Base-by-base conservation (phyloP, 92 coral and sea anemone species). In the Virgularia gustaviana region DNA sequence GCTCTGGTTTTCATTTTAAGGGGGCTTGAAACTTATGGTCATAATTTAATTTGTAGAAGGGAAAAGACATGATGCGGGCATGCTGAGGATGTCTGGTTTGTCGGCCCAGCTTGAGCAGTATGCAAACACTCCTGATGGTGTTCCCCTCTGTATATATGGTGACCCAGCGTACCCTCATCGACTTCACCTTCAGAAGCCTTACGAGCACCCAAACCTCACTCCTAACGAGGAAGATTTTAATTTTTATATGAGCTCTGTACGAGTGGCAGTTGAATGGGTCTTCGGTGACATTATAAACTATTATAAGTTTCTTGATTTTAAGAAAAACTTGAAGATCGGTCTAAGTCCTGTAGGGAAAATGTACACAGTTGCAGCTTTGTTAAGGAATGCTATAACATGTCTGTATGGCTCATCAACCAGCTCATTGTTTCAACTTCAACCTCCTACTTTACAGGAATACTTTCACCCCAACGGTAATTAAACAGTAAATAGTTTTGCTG, bases 261-360 rank as follows among this genome's bases (percentile, higher is more conserved):
- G 62, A 20, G 62, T 56, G 62, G 62, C 62, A 2, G 62, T 56
- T 16, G 62, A 56, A 1, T 56, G 62, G 62, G 51, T 54, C 30
- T 54, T 54, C 4, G 60, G 60, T 24, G 60, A 54, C 30, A 54
- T 54, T 4, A n/a, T 54, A 13, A 43, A 43, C 20, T 43, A 43
- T 4, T 43, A 13, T 43, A 43, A 43, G 5, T 43, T 43, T 22
- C 13, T 43, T 16, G 51, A 43, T 43, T 43, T 43, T 43, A 43
- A 43, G 20, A 43, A 43, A 43, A 43, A 18, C 15, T 54, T 54
- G 15, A 54, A 54, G 15, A 54, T 54, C 30, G 60, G 60, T 24
- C 30, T 20, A 36, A 54, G 60, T 54, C 32, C 32, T 54, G 60
- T 54, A 24, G 51, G 51, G 20, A 43, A 43, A 22, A 43, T 43